phyloP scores from a whole-genome alignment of 2,797 vertebrate species.

The Chromis chromis region DNA sequence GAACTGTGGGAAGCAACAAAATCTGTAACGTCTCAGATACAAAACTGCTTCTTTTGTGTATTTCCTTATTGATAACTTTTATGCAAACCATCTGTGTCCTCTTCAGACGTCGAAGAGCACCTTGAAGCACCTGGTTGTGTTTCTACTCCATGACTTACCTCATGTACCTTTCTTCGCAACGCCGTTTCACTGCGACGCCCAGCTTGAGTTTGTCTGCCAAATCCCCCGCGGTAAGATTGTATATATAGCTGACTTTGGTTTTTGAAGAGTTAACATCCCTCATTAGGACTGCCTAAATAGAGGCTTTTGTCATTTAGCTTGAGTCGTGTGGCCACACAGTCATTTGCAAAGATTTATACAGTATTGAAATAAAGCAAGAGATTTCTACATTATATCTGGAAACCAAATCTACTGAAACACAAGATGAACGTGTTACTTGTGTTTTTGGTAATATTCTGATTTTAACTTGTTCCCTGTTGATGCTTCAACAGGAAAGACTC shows the following conservation, averaged over 20 bases:
- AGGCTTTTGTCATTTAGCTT: background rate
- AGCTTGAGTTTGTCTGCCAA: conserved; percentile 96
- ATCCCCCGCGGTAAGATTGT: conserved; percentile 90
- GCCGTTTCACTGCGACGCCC: conserved; percentile 93
- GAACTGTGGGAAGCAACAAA: background rate
- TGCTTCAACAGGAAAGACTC: conserved; percentile 84
- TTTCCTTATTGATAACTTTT: background rate
- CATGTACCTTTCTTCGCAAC: conserved; percentile 82
- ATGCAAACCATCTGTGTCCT: conserved; percentile 45
- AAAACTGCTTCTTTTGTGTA: background rate
- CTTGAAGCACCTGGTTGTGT: conserved; percentile 62
- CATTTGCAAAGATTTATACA: too few species aligned
- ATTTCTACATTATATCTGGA: too few species aligned
- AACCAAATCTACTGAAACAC: background rate
- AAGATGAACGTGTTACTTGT: background rate
- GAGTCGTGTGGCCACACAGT: background rate
- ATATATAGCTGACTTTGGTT: background rate
- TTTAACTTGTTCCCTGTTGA: conserved; percentile 39
- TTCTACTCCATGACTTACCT: conserved; percentile 47
- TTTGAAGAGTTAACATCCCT: background rate
- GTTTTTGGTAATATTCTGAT: conserved; percentile 2
- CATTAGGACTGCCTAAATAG: background rate
- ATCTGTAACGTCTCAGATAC: background rate
- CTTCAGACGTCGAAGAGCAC: conserved; percentile 72
- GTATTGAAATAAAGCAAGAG: too few species aligned